These are phyloP conservation scores for Helicoverpa armigera DNA, from an alignment of 1,140 invertebrate species.

Conservation along the genomic window DNA sequence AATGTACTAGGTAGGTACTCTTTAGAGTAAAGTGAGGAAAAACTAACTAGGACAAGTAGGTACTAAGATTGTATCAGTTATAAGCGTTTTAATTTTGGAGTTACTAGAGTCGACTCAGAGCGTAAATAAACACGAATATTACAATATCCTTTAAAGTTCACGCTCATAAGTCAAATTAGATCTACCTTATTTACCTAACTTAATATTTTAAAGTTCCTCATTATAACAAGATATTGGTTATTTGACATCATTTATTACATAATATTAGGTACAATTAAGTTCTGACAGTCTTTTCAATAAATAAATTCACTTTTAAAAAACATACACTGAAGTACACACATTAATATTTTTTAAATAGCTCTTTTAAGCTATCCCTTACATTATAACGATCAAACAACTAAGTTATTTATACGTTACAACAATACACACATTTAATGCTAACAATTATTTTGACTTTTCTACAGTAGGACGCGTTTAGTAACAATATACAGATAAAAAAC, in stretches of 20 bases:
- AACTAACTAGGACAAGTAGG: constrained; percentile 18
- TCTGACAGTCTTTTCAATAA: constrained; percentile 64
- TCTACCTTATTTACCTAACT: constrained; percentile 28
- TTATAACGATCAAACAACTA: constrained; percentile 38
- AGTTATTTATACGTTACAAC: constrained; percentile 45
- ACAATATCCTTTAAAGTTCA: constrained; percentile 8
- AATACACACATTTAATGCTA: constrained; percentile 24
- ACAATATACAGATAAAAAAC: constrained; percentile 35
- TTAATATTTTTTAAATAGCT: constrained; percentile 42
- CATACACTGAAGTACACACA: constrained; percentile 44
- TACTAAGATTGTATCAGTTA: constrained; percentile 30
- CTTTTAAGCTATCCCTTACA: constrained; percentile 4
- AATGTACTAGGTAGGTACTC: constrained; percentile 1
- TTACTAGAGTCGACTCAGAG: constrained; percentile 15
- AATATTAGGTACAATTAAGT: constrained; percentile 53
- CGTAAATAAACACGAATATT: not conserved
- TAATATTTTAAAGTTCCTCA: constrained; percentile 41
- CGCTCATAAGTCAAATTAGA: constrained; percentile 11
- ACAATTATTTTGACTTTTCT: constrained; percentile 22
- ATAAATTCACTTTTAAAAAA: constrained; percentile 54
- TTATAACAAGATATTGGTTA: constrained; percentile 47
- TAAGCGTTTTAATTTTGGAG: constrained; percentile 40
- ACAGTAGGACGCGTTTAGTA: constrained; percentile 41
- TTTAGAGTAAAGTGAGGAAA: constrained; percentile 23
- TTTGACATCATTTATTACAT: constrained; percentile 43